These are phyloP conservation scores for Cathartes aura DNA, from an alignment of 2,113 vertebrate genomes.

Conservation along the genomic window DNA sequence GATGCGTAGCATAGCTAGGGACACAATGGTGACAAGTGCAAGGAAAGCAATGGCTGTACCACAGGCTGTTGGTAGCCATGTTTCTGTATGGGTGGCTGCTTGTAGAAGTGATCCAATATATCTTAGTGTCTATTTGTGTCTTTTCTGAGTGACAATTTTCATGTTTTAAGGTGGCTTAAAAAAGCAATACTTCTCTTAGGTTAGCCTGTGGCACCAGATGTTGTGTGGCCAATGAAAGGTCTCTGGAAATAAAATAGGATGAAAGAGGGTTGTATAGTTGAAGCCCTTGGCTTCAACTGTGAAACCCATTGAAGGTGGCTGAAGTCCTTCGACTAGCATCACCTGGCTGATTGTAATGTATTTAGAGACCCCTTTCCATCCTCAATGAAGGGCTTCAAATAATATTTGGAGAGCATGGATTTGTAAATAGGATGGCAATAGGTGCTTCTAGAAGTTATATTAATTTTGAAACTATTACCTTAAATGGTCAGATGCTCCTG, in stretches of 20 bases:
- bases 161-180: not conserved
- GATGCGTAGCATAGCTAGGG: too few relatives aligned
- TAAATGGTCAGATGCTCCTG: not conserved
- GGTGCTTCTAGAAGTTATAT: not conserved
- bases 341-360: not conserved
- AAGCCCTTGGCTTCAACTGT: not conserved
- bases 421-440: not conserved
- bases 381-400: not conserved
- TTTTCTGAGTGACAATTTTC: not conserved
- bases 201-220: not conserved
- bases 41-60: rapidly evolving
- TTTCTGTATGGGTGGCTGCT: not conserved
- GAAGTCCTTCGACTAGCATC: not conserved
- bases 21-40: rapidly evolving
- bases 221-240: not conserved
- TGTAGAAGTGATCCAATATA: not conserved
- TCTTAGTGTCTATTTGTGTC: not conserved
- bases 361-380: not conserved
- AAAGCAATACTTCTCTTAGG: not conserved
- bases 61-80: not conserved
- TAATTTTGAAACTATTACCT: not conserved
- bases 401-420: not conserved
- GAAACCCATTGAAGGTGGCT: not conserved
- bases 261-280: not conserved
- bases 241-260: not conserved